phyloP scores from a whole-genome alignment of 2,888 invertebrate species.

The Apamea epomidion region DNA sequence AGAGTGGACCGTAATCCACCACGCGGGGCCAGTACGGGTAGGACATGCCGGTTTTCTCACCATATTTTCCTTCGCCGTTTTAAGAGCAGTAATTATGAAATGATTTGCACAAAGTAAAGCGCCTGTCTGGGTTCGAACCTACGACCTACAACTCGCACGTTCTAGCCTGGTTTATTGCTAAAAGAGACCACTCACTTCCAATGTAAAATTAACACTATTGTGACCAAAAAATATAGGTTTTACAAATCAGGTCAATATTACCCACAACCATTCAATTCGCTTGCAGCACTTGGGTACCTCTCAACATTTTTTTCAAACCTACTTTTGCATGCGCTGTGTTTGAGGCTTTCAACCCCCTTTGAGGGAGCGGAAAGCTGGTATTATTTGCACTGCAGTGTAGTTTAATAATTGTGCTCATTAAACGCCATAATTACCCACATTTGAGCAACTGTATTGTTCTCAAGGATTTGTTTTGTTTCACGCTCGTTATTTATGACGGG shows the following conservation, averaged over 20 bases:
- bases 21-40: background rate
- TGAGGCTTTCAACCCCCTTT: conserved; percentile 3
- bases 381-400: conserved; percentile 46
- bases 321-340: background rate
- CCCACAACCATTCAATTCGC: background rate
- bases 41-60: background rate
- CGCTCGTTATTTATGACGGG: conserved; percentile 29
- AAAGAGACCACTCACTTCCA: background rate
- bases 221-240: background rate
- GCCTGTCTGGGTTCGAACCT: background rate
- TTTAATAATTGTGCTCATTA: conserved; percentile 61
- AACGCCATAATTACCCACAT: conserved; percentile 51
- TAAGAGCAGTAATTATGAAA: background rate
- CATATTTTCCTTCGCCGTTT: background rate
- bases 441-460: conserved; percentile 49
- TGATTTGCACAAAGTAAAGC: too few relatives aligned
- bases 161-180: background rate
- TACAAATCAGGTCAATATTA: background rate
- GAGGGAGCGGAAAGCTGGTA: conserved; percentile 12
- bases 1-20: too few relatives aligned
- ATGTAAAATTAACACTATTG: background rate
- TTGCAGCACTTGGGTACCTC: background rate
- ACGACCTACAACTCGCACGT: background rate
- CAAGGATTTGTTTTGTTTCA: conserved; percentile 56
- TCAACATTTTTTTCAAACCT: background rate